A percentile compares a stretch with the other conserved stretches of the same genome.
Evolutionary conservation across 2,797 vertebrate genomes (phyloP).

Genomic region (Xiphophorus birchmanni): DNA sequence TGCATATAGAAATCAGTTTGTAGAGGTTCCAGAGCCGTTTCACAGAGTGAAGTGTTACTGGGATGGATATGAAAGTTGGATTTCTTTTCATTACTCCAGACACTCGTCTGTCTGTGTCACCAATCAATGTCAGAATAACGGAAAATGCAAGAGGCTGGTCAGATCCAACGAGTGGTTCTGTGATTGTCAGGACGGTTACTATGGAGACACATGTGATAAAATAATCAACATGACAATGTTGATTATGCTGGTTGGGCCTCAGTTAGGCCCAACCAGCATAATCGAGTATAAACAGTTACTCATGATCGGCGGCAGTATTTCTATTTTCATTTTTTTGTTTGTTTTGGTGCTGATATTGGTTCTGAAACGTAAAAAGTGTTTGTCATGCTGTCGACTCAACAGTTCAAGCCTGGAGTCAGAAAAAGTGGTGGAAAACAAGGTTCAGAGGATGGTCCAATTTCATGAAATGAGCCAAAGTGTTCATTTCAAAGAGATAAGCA

Average conservation of each 20-base stretch:
- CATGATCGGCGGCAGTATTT: neutral
- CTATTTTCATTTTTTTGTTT: neutral
- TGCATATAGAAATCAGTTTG: neutral
- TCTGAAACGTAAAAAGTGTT: neutral
- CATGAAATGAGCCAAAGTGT: neutral
- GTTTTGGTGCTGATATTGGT: neutral
- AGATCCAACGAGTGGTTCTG: slow-evolving; percentile 10
- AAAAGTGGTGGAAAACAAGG: neutral
- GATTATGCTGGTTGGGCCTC: neutral
- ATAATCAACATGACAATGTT: neutral
- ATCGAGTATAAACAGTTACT: neutral
- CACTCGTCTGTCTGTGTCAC: neutral
- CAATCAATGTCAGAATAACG: neutral
- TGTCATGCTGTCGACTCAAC: neutral
- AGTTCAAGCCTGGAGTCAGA: neutral
- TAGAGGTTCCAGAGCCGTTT: neutral
- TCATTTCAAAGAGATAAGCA: too few species aligned
- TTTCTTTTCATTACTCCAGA: neutral
- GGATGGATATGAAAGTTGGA: rapidly evolving
- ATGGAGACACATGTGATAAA: slow-evolving; percentile 8
- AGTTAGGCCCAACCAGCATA: neutral
- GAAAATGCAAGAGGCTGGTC: slow-evolving; percentile 1
- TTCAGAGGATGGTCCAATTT: neutral
- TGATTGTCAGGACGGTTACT: neutral
- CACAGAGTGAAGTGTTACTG: rapidly evolving